A percentile compares a stretch with the other conserved stretches of the same genome.
phyloP scores from a whole-genome alignment of 2,797 vertebrate genomes.

The Tinamus major region DNA sequence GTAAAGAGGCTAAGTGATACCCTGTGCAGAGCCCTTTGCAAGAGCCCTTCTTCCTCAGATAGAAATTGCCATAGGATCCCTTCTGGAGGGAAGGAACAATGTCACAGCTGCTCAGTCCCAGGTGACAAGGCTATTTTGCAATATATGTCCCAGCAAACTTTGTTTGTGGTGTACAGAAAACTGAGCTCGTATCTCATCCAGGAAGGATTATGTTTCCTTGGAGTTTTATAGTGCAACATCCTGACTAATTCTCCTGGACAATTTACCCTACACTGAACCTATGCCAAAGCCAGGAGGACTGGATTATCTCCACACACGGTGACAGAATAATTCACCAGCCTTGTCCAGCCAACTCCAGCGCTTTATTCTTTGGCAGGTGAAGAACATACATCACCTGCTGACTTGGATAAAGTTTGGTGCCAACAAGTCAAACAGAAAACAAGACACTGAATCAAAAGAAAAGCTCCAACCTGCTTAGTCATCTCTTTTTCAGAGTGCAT shows the following conservation, averaged over 20 bases:
- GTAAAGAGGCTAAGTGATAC: background rate
- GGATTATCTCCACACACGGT: background rate
- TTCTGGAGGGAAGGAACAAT: background rate
- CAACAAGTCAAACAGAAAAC: background rate
- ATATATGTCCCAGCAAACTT: background rate
- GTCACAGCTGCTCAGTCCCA: background rate
- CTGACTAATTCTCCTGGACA: background rate
- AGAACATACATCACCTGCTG: background rate
- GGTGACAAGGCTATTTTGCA: background rate
- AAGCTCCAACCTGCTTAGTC: background rate
- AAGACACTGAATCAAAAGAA: background rate
- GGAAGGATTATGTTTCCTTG: background rate
- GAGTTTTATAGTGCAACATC: conserved; percentile 35
- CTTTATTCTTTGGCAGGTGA: background rate
- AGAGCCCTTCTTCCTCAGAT: background rate
- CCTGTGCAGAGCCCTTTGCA: background rate
- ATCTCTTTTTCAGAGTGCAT: background rate
- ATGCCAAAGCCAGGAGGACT: background rate
- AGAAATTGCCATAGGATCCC: background rate
- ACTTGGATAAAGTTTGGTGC: background rate
- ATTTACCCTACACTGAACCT: background rate
- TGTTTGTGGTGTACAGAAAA: background rate
- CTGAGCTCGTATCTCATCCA: background rate
- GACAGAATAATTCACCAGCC: background rate
- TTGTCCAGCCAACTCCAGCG: background rate